Evolutionary conservation across 2,797 vertebrate species (phyloP).

Genomic region (Sternotherus odoratus): DNA sequence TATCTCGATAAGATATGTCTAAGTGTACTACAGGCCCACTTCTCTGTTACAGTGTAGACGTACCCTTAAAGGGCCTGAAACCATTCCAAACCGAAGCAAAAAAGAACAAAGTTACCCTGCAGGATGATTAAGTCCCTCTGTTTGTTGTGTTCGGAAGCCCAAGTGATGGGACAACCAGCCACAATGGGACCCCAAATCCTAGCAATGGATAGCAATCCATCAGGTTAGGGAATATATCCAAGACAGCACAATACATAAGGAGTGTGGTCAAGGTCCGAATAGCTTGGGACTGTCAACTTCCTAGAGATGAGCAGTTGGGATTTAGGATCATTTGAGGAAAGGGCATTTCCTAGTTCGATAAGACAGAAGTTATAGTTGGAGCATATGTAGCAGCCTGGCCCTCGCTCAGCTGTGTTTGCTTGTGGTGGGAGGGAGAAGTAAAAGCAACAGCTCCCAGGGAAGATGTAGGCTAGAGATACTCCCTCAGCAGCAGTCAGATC

Average conservation of each 20-base stretch:
- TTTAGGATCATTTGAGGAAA: neutral
- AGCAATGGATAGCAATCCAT: neutral
- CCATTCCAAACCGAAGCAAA: neutral
- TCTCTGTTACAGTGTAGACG: neutral
- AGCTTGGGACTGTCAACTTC: neutral
- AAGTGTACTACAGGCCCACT: neutral
- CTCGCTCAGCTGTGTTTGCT: neutral
- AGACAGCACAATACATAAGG: neutral
- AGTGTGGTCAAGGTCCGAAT: neutral
- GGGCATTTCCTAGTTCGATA: neutral
- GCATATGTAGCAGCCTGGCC: rapidly evolving
- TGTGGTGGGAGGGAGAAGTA: rapidly evolving
- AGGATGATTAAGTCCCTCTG: neutral
- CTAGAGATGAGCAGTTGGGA: neutral
- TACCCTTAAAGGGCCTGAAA: neutral
- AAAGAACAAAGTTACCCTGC: neutral
- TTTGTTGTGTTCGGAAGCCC: neutral
- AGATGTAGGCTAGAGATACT: neutral
- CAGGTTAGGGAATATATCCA: neutral
- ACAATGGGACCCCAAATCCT: neutral
- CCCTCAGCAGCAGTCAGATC: neutral
- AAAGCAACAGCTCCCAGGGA: neutral
- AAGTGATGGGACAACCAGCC: neutral
- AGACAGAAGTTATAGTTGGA: neutral
- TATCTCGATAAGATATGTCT: neutral